Base-by-base conservation (phyloP, 64 coral and sea anemone genomes). In the Platygyra sinensis region DNA sequence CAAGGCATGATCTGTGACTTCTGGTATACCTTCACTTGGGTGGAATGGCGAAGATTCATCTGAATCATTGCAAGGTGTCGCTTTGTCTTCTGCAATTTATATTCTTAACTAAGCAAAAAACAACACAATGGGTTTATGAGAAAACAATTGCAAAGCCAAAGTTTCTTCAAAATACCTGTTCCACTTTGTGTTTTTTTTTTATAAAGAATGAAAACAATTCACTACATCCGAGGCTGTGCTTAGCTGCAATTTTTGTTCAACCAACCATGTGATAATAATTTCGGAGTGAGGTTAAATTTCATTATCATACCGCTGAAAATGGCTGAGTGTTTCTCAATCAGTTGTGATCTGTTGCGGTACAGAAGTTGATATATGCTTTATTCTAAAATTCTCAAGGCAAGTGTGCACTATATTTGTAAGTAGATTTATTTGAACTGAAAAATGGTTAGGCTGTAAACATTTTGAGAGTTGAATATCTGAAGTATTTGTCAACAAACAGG, bases 1-100 rank as follows among this genome's bases (percentile, higher is more conserved):
- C 72, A 11, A 74, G 72, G 72, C 72, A 74, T 74, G 72, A 74
- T 74, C 72, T 74, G 72, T 74, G 72, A 16, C 60, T 62, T 62
- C 60, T 4, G 60, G 19, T 62, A 62, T 62, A 62, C 60, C 12
- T 62, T 62, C 60, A 62, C 2, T 62, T 62, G 60, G 60, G 13
- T 62, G 2, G 60, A 62, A 2, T 19, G 60, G 60, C 60, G 2
- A 62, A 62, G 60, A 3, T 62, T 62, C 60, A 62, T 62, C 60
- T 62, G 60, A 62, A 62, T 8, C 60, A 62, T 62, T 62, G 60
- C 2, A 62, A 62, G 2, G 60, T 13, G 12, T 62, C 2, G 60
- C 60, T 62, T 62, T 62, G 60, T 62, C 12, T 62, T 62, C 60
- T 62, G 60, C 60, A 62, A 62, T 62, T 62, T 3, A 62, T 62